These are phyloP conservation scores for Psilopsiagon aurifrons DNA, from an alignment of 2,113 vertebrate species.

Conservation along the genomic window DNA sequence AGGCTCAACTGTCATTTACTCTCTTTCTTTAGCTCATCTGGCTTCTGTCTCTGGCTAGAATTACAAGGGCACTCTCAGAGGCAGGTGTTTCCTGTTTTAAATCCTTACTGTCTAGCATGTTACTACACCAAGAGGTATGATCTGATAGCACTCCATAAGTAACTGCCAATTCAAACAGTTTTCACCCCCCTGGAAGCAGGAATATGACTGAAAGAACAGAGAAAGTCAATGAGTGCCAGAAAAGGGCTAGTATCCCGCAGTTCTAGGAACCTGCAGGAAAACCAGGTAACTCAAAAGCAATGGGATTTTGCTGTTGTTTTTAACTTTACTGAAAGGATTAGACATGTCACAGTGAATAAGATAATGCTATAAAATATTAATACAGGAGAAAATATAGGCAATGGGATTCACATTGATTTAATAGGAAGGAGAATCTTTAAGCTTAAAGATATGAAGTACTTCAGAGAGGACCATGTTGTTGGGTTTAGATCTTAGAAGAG, in stretches of 20 bases:
- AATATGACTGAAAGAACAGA: background rate
- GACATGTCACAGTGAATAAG: background rate
- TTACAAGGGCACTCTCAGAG: background rate
- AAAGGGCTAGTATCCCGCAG: background rate
- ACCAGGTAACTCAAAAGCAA: background rate
- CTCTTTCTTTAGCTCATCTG: background rate
- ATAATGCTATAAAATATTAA: background rate
- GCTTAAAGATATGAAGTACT: too few relatives aligned
- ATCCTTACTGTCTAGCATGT: background rate
- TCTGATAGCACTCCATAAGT: background rate
- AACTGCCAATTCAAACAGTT: background rate
- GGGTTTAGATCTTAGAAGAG: background rate
- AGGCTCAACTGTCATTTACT: rapidly evolving
- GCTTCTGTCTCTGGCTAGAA: background rate
- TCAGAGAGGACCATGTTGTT: background rate
- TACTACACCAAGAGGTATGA: background rate
- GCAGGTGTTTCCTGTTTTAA: background rate
- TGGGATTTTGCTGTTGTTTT: background rate
- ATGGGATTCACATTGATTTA: background rate
- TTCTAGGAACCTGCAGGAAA: background rate
- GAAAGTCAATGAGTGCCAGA: background rate
- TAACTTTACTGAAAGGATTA: background rate
- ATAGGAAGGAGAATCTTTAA: background rate
- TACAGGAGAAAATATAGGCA: background rate
- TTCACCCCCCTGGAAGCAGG: background rate